Evolutionary conservation across 30 jellyfish, hydroid and myxozoan genomes (phyloP), one percentile per base, ranked within the genome.

Genomic region (Hydractinia echinata): DNA sequence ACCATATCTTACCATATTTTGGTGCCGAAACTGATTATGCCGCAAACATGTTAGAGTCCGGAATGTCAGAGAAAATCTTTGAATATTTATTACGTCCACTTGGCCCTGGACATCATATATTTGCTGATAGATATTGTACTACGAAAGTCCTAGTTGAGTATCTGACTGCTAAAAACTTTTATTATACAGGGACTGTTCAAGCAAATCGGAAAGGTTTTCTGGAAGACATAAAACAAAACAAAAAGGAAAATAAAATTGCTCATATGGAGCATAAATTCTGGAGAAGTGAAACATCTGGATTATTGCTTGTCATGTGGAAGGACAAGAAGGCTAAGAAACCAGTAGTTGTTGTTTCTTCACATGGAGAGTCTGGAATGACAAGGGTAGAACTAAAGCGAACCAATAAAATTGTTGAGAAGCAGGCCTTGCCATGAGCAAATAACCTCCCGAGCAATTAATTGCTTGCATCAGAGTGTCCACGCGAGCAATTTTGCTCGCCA

Each of bases 261-360:
- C 74, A 4, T 6, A 64, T n/a, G 16, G 6, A 64, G 18, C 39
- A 44, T n/a, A 64, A 13, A 13, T 64, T 64, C 39, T 64, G 7
- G 51, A 64, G 18, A 64, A 11, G 69, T 16, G 69, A 58, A 11
- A 16, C 19, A 13, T 6, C 9, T 7, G 74, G 74, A 64, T n/a
- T 64, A 7, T 13, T 64, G 7, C 16, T 1, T 7, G 19, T 7
- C 7, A 51, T 8, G 18, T 13, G 4, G 74, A 64, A 64, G 18
- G 74, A 64, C 74, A 64, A 64, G 18, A 64, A 64, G 74, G 74
- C 16, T 7, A 64, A 51, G 7, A 64, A 64, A 6, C 74, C 74
- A 13, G 74, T 64, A n/a, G 16, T 64, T 64, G 74, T 51, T 13
- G 18, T 64, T 8, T 64, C 74, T 8, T 55, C 86, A 21, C 7